Evolutionary conservation across 2,113 vertebrate genomes (phyloP).

Genomic region (Forbesichthys agassizii): DNA sequence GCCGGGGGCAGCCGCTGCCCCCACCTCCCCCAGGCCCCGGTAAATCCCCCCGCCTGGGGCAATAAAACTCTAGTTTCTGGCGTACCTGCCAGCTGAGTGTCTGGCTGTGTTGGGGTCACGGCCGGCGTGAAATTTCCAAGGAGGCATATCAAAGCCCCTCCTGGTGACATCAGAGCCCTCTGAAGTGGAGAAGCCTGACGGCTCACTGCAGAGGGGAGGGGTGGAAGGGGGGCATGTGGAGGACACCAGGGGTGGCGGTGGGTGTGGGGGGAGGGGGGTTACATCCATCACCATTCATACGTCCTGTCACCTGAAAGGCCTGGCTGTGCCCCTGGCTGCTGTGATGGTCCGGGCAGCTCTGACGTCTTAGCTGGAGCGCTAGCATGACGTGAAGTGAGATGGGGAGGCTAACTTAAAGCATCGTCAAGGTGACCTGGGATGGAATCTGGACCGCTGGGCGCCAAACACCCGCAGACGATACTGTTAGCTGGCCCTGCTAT

Average conservation of each 20-base stretch:
- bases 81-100: constrained; percentile 79
- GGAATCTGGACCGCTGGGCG: constrained; percentile 23
- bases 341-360: constrained; percentile 57
- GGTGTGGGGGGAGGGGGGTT: constrained; percentile 53
- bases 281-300: constrained; percentile 64
- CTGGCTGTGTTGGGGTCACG: constrained; percentile 60
- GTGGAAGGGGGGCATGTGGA: constrained; percentile 1
- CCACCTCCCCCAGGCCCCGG: constrained; percentile 42
- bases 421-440: constrained; percentile 45
- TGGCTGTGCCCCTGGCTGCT: constrained; percentile 51
- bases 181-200: constrained; percentile 82
- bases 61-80: constrained; percentile 80
- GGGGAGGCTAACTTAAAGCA: constrained; percentile 32
- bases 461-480: constrained; percentile 60
- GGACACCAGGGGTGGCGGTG: constrained; percentile 39
- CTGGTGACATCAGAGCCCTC: constrained; percentile 79
- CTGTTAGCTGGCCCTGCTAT: constrained; percentile 45
- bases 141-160: constrained; percentile 74
- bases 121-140: constrained; percentile 77
- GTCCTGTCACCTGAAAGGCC: constrained; percentile 55
- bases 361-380: constrained; percentile 59
- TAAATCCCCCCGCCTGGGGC: constrained; percentile 67
- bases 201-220: constrained; percentile 55
- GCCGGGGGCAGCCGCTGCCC: constrained; percentile 24
- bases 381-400: constrained; percentile 63